Evolutionary conservation across 2,113 vertebrate genomes (phyloP), one percentile per base, ranked within the genome.

Genomic region (Crypturellus undulatus): DNA sequence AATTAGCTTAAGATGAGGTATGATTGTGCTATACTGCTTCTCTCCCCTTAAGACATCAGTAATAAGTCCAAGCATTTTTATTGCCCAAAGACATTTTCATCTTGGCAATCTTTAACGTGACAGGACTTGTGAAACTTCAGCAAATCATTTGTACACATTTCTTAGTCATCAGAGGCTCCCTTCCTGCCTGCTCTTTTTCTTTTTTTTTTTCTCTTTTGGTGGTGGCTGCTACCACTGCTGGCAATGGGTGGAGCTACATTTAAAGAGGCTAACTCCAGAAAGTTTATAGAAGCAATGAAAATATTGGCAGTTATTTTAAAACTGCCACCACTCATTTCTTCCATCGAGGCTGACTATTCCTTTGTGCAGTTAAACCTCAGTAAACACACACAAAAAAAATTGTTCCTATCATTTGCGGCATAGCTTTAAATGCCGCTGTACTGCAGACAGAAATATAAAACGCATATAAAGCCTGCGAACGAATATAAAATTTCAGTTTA

Each of bases 91-190:
- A 73, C 90, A 24, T 78, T 86, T 94, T 62, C 28, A 76, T 15
- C 58, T 81, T 64, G 18, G 52, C 20, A 69, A 59, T 70, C 81
- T 82, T 73, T 26, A 47, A 62, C 20, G 60, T 47, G 36, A 75
- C 69, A 76, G 59, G 43, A 72, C 36, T 82, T 87, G 52, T 32
- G 54, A 82, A 70, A 51, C 49, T 77, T 87, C 49, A n/a, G 67
- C 28, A 73, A 94, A 51, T 14, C 72, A 42, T 71, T 8, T 42
- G 59, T 71, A 88, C 1, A 6, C 43, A 69, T n/a, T 80, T 90
- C 72, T 96, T 76, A 95, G 77, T 91, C 75, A 95, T 73, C 70
- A 85, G 52, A 92, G 36, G 16, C 92, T 91, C 45, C 24, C 38
- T 77, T 85, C 76, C 82, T 77, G 76, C 49, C 81, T 28, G 1